Evolutionary conservation across 1,140 invertebrate genomes (phyloP).

Genomic region (Meloidogyne hapla): DNA sequence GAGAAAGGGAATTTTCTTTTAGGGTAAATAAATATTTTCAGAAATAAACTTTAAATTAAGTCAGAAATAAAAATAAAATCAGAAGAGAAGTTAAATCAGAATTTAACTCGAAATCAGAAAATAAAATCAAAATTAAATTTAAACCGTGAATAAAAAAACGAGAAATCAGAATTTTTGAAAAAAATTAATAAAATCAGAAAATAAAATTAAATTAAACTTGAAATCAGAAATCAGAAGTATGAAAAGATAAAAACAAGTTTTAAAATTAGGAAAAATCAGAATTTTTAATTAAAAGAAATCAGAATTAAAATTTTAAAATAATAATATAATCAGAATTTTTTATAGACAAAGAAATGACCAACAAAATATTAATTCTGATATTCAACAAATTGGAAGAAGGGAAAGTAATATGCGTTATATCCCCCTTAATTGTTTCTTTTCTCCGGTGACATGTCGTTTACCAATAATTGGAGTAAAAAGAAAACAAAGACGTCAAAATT

Average conservation of each 20-base stretch:
- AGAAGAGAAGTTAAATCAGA: too few relatives aligned
- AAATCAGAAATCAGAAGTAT: too few relatives aligned
- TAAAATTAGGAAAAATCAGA: too few relatives aligned
- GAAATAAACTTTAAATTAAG: too few relatives aligned
- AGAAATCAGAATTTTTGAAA: too few relatives aligned
- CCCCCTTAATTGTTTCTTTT: slow-evolving; percentile 19
- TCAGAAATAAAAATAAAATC: too few relatives aligned
- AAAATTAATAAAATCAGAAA: too few relatives aligned
- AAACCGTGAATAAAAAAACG: too few relatives aligned
- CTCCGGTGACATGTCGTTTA: slow-evolving; percentile 23
- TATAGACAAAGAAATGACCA: neutral
- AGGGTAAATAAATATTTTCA: neutral
- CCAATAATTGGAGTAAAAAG: slow-evolving; percentile 4
- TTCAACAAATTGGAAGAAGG: neutral
- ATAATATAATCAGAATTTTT: neutral
- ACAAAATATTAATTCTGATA: neutral
- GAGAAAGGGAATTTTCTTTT: neutral
- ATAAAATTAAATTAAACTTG: too few relatives aligned
- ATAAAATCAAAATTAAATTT: too few relatives aligned
- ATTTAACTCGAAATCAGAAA: too few relatives aligned
- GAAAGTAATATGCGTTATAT: neutral
- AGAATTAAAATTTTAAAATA: neutral
- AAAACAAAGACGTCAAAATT: neutral
- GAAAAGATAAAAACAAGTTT: too few relatives aligned
- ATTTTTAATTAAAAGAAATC: neutral